Percentiles rank a stretch among this genome's conserved stretches.
Conservation (phyloP, 2,888 invertebrate species). For the Pteria penguin region DNA sequence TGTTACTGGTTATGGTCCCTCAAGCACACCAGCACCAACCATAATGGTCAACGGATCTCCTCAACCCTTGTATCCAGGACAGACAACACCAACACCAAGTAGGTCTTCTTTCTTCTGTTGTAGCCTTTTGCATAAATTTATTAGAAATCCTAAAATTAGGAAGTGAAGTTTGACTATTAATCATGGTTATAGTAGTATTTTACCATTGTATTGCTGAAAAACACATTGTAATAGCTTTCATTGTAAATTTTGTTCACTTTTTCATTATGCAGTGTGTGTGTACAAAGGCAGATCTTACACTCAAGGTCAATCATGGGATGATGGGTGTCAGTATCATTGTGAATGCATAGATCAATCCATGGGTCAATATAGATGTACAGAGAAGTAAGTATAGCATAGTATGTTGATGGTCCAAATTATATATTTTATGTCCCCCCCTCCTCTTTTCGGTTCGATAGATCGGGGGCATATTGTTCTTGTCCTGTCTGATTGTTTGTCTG, state of each 20-base stretch:
- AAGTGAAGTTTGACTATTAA: too few relatives aligned
- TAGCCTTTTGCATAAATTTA: slow-evolving; percentile 27
- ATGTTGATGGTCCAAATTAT: background rate
- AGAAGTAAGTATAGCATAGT: slow-evolving; percentile 57
- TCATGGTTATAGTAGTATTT: too few relatives aligned
- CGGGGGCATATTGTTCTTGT: too few relatives aligned
- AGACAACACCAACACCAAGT: slow-evolving; percentile 24
- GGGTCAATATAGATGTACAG: slow-evolving; percentile 62
- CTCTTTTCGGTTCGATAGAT: background rate
- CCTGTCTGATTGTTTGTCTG: too few relatives aligned
- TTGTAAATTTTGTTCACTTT: too few relatives aligned
- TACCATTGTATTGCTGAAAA: too few relatives aligned
- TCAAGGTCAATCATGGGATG: slow-evolving; percentile 65
- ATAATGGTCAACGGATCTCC: slow-evolving; percentile 36
- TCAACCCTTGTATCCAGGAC: slow-evolving; percentile 21
- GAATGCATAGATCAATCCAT: slow-evolving; percentile 61
- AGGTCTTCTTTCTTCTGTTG: background rate
- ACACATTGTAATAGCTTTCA: too few relatives aligned
- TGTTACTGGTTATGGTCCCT: slow-evolving; percentile 55
- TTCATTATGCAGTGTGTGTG: slow-evolving; percentile 52
- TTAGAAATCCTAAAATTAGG: too few relatives aligned
- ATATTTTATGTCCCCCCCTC: background rate
- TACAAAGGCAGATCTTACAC: slow-evolving; percentile 61
- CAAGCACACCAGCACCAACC: slow-evolving; percentile 40
- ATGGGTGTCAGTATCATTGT: slow-evolving; percentile 62